Evolutionary conservation across 2,888 invertebrate species (phyloP), one percentile per base, ranked within the genome.

Genomic region (Mimachlamys varia): DNA sequence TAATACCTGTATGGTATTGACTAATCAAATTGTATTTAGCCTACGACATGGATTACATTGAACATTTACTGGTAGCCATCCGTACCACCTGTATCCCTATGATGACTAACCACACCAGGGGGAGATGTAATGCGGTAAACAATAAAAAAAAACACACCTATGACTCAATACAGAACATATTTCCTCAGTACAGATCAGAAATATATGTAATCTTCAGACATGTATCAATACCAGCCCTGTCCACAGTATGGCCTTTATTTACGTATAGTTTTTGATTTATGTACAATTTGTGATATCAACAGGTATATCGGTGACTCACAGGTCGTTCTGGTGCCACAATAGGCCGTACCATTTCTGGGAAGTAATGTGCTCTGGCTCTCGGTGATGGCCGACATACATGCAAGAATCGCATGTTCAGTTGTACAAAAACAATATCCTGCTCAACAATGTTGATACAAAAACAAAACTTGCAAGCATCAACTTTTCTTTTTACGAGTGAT

Each of bases 161-260:
- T 76, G 76, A 76, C 33, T 76, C 76, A 76, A 76, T n/a, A 33
- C 76, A 76, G 76, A 33, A 27, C 76, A 33, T 76, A 76, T 76
- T 15, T 15, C 76, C 13, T 76, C 76, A 76, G 33, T 33, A 76
- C 76, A 76, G 33, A 27, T 76, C 76, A 27, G 76, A 76, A 76
- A 19, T 76, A 27, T 53, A 5, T 76, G 27, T 76, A n/a, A 62
- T 22, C 44, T 22, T n/a, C n/a, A n/a, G n/a, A n/a, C 62, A 7
- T n/a, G 62, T 76, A 15, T 76, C 10, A 33, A 27, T 76, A 33
- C 7, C 27, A 76, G 13, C 76, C 13, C 12, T 33, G 33, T 12
- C 33, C 33, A 58, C 7, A 19, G 4, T 58, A 7, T 58, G 58
- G 19, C 33, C 33, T 10, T 33, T 76, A 22, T 33, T 76, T 58